These are phyloP conservation scores for Cephalotes varians DNA, from an alignment of 2,888 invertebrate species.

Conservation along the genomic window DNA sequence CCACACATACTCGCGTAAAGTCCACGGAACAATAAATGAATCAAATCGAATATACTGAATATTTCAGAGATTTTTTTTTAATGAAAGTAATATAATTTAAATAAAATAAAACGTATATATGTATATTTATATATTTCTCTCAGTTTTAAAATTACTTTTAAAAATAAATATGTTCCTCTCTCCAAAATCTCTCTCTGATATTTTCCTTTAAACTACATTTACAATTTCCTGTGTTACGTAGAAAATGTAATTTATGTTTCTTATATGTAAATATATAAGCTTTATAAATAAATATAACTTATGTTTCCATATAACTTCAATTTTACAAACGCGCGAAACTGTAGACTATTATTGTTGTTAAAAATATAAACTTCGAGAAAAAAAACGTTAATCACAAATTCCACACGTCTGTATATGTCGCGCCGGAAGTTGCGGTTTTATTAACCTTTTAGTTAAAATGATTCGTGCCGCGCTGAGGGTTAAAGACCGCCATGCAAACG, in stretches of 20 bases:
- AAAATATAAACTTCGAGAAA: not conserved
- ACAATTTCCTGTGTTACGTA: no score
- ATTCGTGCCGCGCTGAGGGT: slow-evolving; percentile 59
- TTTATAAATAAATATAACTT: no score
- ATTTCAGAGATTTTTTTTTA: not conserved
- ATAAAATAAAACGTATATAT: not conserved
- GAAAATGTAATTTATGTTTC: no score
- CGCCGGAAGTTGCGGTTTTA: slow-evolving; percentile 28
- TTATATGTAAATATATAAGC: no score
- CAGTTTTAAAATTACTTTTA: not conserved
- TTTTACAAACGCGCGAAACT: not conserved
- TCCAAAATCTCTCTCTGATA: not conserved
- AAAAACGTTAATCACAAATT: not conserved
- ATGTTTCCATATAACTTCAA: no score
- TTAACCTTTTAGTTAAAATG: slow-evolving; percentile 16
- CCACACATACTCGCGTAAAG: not conserved
- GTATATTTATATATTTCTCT: not conserved
- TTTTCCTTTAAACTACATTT: not conserved
- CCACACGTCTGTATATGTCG: not conserved
- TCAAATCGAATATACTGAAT: not conserved
- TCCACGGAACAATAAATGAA: not conserved
- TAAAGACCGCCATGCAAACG: slow-evolving; percentile 67
- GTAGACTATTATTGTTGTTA: not conserved
- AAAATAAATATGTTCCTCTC: not conserved
- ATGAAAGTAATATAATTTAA: not conserved